phyloP scores from a whole-genome alignment of 2,797 vertebrate genomes.

The Euthynnus affinis region DNA sequence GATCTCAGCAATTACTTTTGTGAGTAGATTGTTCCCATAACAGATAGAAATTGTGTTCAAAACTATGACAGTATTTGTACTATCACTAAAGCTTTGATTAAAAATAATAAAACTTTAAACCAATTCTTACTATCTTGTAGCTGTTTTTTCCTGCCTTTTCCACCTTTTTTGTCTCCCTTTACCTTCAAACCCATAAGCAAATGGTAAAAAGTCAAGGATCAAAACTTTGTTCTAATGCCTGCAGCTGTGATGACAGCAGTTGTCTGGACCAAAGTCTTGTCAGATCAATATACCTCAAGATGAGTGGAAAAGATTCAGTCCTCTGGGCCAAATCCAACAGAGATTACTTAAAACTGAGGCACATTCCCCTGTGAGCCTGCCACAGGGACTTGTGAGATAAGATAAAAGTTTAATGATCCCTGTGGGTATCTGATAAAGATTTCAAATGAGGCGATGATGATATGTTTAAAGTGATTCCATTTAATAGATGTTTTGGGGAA shows the following conservation, averaged over 20 bases:
- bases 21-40: too few species aligned
- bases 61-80: too few species aligned
- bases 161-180: not conserved
- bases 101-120: too few species aligned
- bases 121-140: too few species aligned
- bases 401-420: slow-evolving; percentile 15
- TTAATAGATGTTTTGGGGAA: not conserved
- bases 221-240: slow-evolving; percentile 20
- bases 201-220: slow-evolving; percentile 25
- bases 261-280: slow-evolving; percentile 25
- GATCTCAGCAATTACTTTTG: too few species aligned
- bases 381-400: slow-evolving; percentile 11
- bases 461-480: not conserved
- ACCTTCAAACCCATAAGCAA: not conserved
- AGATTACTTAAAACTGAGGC: slow-evolving; percentile 8
- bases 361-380: slow-evolving; percentile 4
- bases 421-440: not conserved
- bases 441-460: slow-evolving; percentile 3
- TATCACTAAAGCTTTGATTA: too few species aligned
- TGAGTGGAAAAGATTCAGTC: not conserved
- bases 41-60: too few species aligned
- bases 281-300: slow-evolving; percentile 33
- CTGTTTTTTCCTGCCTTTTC: not conserved
- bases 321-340: slow-evolving; percentile 1
- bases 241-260: slow-evolving; percentile 15